Conservation (phyloP, 2,113 vertebrate species). For the Panthera leo region DNA sequence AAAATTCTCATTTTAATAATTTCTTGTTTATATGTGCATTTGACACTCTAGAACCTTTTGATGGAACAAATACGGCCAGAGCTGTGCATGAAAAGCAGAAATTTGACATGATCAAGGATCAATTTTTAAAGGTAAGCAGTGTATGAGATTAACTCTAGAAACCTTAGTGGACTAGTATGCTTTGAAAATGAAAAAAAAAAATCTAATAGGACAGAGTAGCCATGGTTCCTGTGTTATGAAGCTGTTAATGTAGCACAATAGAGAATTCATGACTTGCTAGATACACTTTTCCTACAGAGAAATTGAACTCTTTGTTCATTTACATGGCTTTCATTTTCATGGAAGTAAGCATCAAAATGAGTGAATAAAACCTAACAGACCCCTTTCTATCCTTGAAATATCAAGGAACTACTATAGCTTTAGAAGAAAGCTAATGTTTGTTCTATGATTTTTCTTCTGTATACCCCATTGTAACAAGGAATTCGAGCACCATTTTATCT, state of each 20-base stretch:
- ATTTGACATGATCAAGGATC: constrained; percentile 91
- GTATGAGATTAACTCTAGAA: not conserved
- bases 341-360: constrained; percentile 43
- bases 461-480: not conserved
- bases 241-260: not conserved
- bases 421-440: not conserved
- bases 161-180: not conserved
- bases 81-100: constrained; percentile 95
- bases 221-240: not conserved
- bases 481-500: constrained; percentile 12
- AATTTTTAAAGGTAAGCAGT: constrained; percentile 90
- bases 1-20: constrained; percentile 35
- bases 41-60: constrained; percentile 93
- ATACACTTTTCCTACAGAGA: not conserved
- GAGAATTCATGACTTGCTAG: constrained; percentile 9
- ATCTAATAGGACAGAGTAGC: not conserved
- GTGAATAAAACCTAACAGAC: not conserved
- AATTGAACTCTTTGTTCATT: constrained; percentile 7
- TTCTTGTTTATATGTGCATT: constrained; percentile 53
- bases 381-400: constrained; percentile 6
- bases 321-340: not conserved
- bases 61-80: constrained; percentile 95
- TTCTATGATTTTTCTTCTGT: not conserved
- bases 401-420: not conserved
- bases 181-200: constrained; percentile 9